These are phyloP conservation scores for Scortum barcoo DNA, from an alignment of 2,113 vertebrate genomes.

Conservation along the genomic window DNA sequence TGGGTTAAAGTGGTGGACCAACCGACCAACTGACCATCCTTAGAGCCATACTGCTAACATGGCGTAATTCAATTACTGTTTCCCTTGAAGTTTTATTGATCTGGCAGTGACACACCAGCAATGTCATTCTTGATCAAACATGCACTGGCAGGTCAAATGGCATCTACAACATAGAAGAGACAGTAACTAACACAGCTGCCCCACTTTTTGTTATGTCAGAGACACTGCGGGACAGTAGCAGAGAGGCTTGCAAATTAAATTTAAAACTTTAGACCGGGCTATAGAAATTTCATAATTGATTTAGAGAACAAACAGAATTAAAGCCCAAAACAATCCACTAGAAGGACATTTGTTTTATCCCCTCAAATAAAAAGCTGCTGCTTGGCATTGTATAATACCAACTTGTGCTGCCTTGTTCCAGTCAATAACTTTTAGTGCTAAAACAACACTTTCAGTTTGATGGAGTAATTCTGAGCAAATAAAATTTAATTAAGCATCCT, in stretches of 20 bases:
- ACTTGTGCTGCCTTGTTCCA: constrained; percentile 16
- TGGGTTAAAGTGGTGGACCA: background rate
- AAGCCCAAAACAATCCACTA: background rate
- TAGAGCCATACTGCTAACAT: background rate
- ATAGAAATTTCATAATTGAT: background rate
- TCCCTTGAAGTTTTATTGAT: constrained; percentile 10
- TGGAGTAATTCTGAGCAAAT: constrained; percentile 34
- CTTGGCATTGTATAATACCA: background rate
- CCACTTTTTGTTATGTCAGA: background rate
- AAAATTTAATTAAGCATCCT: constrained; percentile 7
- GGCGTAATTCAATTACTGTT: background rate
- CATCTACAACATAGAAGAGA: background rate
- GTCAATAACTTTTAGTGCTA: constrained; percentile 42
- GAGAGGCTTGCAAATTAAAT: background rate
- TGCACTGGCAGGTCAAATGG: background rate
- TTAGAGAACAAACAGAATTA: background rate
- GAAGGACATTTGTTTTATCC: background rate
- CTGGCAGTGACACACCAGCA: background rate
- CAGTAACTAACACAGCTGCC: background rate
- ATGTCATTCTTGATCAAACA: constrained; percentile 1
- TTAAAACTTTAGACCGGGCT: background rate
- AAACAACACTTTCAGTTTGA: constrained; percentile 43
- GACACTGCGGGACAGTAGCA: background rate
- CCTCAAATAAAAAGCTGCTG: background rate
- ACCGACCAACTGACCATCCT: background rate